These are phyloP conservation scores for Chironomus tentans DNA, from an alignment of 2,888 invertebrate genomes.

Conservation along the genomic window DNA sequence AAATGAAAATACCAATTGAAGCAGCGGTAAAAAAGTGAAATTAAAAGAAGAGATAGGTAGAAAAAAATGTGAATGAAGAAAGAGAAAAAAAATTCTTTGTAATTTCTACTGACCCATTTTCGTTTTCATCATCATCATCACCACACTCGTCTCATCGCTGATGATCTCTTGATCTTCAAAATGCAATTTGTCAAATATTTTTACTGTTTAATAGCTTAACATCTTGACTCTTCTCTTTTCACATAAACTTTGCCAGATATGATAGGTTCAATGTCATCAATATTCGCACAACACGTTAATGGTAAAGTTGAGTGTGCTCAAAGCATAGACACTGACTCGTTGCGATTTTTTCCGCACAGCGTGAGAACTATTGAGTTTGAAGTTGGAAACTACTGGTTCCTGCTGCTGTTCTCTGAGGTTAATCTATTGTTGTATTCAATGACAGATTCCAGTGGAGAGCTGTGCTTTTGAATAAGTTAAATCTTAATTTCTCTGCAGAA, in stretches of 20 bases:
- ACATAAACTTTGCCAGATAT: background rate
- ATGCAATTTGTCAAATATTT: slow-evolving; percentile 2
- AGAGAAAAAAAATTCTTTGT: background rate
- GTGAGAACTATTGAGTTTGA: no score
- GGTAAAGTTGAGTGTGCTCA: no score
- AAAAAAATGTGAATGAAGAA: background rate
- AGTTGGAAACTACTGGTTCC: no score
- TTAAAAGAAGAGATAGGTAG: background rate
- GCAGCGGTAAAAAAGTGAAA: background rate
- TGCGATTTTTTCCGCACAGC: no score
- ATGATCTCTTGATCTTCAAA: background rate
- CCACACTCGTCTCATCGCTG: background rate
- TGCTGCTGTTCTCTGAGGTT: no score
- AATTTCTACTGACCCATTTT: background rate
- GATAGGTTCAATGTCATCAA: background rate
- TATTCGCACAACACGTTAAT: background rate
- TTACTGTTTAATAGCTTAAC: background rate
- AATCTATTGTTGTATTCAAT: no score
- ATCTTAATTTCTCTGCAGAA: no score
- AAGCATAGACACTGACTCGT: no score
- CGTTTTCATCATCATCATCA: background rate
- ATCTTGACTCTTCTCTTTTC: background rate
- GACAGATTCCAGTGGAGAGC: no score
- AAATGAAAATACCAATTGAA: background rate
- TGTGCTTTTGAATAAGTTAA: no score